Conservation (phyloP, 2,888 invertebrate species). For the Petrolisthes manimaculis region DNA sequence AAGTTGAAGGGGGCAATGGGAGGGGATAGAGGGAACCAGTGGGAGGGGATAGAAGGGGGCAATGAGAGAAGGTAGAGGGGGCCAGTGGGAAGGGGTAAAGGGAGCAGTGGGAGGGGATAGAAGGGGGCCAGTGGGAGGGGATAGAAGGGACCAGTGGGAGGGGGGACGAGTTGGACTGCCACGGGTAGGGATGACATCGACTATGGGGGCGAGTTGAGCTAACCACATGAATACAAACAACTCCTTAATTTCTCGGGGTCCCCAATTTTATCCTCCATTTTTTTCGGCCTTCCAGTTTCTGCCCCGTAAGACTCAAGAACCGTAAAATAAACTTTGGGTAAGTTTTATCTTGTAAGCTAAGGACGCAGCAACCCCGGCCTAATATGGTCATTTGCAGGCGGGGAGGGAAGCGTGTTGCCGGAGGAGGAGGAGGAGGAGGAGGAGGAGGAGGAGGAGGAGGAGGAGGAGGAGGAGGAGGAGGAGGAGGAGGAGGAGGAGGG, state of each 20-base stretch:
- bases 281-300: constrained; percentile 43
- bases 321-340: constrained; percentile 61
- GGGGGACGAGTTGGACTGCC: constrained; percentile 25
- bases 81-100: background rate
- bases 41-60: too few species aligned
- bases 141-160: background rate
- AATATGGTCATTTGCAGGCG: constrained; percentile 50
- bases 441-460: background rate
- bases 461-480: background rate
- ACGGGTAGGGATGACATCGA: constrained; percentile 27
- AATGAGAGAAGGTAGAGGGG: too few species aligned
- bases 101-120: background rate
- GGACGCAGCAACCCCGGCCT: constrained; percentile 41
- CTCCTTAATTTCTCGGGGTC: constrained; percentile 31
- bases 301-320: constrained; percentile 51
- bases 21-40: too few species aligned
- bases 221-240: constrained; percentile 50
- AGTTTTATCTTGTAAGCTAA: constrained; percentile 60
- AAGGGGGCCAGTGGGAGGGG: background rate
- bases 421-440: background rate
- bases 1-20: too few species aligned
- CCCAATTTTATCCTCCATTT: background rate
- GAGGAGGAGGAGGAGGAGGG: background rate
- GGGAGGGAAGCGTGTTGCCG: constrained; percentile 21
- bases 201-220: constrained; percentile 20